A percentile compares a stretch with the other conserved stretches of the same genome.
Evolutionary conservation across 2,888 invertebrate species (phyloP).

Genomic region (Adela reaumurella): DNA sequence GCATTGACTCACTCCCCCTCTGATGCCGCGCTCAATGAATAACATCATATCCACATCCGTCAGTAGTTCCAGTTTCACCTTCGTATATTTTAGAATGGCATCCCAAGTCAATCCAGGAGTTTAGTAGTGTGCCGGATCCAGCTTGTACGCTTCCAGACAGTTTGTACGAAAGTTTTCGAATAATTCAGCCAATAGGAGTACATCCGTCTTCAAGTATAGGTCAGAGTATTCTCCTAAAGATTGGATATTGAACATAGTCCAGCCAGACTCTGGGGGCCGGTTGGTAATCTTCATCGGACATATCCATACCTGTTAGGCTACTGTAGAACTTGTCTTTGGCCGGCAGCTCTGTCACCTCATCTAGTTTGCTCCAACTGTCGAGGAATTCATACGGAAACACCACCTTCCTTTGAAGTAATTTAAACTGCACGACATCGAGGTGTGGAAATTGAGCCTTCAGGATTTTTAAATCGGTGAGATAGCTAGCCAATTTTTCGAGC

Average conservation of each 20-base stretch:
- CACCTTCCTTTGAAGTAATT: too few relatives aligned
- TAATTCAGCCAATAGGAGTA: constrained; percentile 21
- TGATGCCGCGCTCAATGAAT: constrained; percentile 1
- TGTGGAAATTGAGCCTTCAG: too few relatives aligned
- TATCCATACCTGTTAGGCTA: too few relatives aligned
- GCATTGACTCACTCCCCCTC: too few relatives aligned
- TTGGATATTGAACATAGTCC: constrained; percentile 16
- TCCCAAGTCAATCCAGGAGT: constrained; percentile 19
- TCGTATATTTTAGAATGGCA: constrained; percentile 17
- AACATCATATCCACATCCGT: constrained; percentile 1
- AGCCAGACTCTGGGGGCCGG: constrained; percentile 23
- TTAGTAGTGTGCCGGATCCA: constrained; percentile 19
- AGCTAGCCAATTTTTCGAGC: too few relatives aligned
- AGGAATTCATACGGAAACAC: too few relatives aligned
- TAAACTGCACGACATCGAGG: too few relatives aligned
- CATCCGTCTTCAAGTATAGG: constrained; percentile 23
- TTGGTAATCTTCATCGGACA: constrained; percentile 18
- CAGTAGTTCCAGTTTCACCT: constrained; percentile 15
- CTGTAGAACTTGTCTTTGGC: too few relatives aligned
- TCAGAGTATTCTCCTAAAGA: constrained; percentile 22
- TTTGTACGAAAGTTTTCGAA: constrained; percentile 23
- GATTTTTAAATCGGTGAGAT: too few relatives aligned
- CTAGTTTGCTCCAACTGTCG: too few relatives aligned
- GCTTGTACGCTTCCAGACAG: constrained; percentile 16
- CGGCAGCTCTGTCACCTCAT: too few relatives aligned